phyloP scores from a whole-genome alignment of 2,888 invertebrate species.

The Theretra japonica region DNA sequence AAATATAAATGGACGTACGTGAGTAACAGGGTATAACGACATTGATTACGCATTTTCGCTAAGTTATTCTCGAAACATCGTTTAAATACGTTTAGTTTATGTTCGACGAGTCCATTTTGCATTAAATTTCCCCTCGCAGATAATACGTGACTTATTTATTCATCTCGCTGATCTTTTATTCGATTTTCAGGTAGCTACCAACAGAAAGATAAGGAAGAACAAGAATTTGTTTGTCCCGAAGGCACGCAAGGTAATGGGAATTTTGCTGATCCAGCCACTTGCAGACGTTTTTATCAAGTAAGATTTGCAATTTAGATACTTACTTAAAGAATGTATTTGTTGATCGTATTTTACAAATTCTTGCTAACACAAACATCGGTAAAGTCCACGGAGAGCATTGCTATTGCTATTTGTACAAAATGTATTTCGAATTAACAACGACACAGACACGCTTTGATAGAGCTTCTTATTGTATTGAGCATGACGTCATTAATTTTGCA shows the following conservation, averaged over 20 bases:
- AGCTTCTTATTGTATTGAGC: too few species aligned
- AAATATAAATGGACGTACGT: constrained; percentile 7
- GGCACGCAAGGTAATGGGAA: constrained; percentile 92
- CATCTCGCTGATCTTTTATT: constrained; percentile 17
- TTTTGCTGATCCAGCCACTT: constrained; percentile 94
- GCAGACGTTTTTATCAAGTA: constrained; percentile 95
- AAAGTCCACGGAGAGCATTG: neutral
- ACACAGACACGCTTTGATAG: too few species aligned
- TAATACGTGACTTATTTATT: constrained; percentile 26
- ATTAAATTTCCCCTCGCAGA: constrained; percentile 10
- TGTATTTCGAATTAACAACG: neutral
- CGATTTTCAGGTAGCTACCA: constrained; percentile 72
- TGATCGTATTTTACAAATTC: constrained; percentile 20
- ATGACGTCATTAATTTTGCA: neutral
- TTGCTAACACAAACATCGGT: neutral
- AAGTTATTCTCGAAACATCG: neutral
- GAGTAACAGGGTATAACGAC: neutral
- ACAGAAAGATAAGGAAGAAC: constrained; percentile 82
- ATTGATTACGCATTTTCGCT: constrained; percentile 15
- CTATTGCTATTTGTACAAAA: neutral
- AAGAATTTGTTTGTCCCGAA: constrained; percentile 92
- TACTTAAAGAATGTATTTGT: constrained; percentile 23
- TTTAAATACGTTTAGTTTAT: constrained; percentile 1
- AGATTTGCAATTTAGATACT: constrained; percentile 42
- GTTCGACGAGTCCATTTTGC: neutral